Percentiles rank a stretch among this genome's conserved stretches.
These are phyloP conservation scores for Trialeurodes vaporariorum DNA, from an alignment of 1,140 invertebrate genomes.

Conservation along the genomic window DNA sequence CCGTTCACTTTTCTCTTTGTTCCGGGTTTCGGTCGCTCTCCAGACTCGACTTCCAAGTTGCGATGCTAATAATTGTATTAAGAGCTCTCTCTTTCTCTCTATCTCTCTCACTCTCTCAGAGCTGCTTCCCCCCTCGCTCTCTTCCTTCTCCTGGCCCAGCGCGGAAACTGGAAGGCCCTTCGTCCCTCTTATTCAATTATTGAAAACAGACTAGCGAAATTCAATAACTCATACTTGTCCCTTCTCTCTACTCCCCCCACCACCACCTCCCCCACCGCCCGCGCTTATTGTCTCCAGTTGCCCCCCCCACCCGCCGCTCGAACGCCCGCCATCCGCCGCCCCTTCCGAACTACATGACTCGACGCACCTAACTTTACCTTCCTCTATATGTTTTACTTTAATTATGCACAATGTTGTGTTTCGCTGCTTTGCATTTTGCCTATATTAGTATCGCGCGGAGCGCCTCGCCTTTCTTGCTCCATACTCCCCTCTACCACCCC, in stretches of 20 bases:
- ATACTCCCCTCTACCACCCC: no score
- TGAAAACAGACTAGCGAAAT: neutral
- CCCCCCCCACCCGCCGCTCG: no score
- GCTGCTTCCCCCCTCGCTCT: no score
- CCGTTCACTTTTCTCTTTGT: neutral
- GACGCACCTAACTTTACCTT: neutral
- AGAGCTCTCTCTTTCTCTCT: neutral
- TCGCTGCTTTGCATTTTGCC: neutral
- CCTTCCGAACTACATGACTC: no score
- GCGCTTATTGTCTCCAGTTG: neutral
- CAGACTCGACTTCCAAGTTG: neutral
- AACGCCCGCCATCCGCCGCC: no score
- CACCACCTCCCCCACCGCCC: neutral
- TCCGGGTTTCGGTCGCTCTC: neutral
- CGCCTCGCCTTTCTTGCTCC: no score
- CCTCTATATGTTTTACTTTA: neutral
- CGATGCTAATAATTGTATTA: neutral
- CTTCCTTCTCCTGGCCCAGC: no score
- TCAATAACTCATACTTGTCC: neutral
- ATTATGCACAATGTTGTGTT: neutral
- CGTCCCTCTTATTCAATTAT: neutral
- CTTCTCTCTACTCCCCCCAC: no score
- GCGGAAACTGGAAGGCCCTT: no score
- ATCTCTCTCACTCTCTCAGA: neutral
- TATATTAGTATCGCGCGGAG: no score